Conservation (phyloP, 2,113 vertebrate species). For the Tor tambroides region DNA sequence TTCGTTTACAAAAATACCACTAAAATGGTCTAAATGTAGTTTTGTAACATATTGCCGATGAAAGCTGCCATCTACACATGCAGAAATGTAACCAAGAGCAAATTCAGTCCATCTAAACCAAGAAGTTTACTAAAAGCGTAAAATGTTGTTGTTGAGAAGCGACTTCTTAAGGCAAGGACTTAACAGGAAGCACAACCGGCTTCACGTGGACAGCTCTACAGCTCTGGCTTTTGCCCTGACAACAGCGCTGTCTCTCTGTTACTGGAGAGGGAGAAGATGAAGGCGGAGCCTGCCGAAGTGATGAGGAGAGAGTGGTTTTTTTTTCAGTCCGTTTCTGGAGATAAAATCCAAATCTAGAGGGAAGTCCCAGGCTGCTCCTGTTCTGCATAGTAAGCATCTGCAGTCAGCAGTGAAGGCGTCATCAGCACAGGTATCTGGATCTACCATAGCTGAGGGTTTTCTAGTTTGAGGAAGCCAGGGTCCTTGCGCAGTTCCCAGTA, state of each 20-base stretch:
- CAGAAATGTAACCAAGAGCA: conserved; percentile 65
- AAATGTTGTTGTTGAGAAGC: conserved; percentile 55
- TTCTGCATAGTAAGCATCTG: conserved; percentile 89
- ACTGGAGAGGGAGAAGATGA: conserved; percentile 63
- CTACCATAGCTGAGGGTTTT: conserved; percentile 92
- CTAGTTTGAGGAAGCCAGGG: conserved; percentile 96
- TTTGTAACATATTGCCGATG: conserved; percentile 67
- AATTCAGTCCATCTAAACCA: conserved; percentile 73
- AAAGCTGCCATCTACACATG: conserved; percentile 80
- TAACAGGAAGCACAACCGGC: conserved; percentile 68
- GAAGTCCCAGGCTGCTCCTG: conserved; percentile 39
- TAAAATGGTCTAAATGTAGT: conserved; percentile 67
- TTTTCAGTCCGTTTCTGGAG: conserved; percentile 15
- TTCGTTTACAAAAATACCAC: conserved; percentile 77
- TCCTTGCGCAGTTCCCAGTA: conserved; percentile 98
- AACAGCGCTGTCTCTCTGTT: conserved; percentile 65
- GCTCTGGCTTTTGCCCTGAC: conserved; percentile 61
- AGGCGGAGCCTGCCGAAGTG: conserved; percentile 43
- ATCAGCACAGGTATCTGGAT: conserved; percentile 72
- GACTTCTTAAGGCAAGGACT: conserved; percentile 79
- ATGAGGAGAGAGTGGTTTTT: conserved; percentile 18
- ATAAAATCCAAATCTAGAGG: conserved; percentile 48
- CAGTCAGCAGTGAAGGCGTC: conserved; percentile 72
- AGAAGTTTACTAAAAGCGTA: conserved; percentile 68
- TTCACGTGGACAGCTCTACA: conserved; percentile 65